Evolutionary conservation across 2,888 invertebrate genomes (phyloP).

Genomic region (Dione juno): DNA sequence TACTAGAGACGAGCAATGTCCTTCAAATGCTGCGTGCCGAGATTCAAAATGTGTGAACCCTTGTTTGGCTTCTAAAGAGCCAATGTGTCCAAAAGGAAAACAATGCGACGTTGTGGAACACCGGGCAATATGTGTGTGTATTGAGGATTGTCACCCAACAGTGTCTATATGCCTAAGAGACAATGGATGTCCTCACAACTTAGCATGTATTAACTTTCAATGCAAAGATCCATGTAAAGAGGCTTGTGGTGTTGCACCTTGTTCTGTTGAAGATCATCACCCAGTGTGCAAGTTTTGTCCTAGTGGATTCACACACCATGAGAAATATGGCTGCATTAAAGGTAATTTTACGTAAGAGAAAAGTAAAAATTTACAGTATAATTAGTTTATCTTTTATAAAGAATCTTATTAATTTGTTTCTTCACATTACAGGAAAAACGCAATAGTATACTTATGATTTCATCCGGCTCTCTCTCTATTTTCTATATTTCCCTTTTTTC

Average conservation of each 20-base stretch:
- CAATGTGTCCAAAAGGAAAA: conserved; percentile 91
- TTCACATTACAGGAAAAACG: conserved; percentile 82
- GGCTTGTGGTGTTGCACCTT: conserved; percentile 94
- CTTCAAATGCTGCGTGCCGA: conserved; percentile 92
- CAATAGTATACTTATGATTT: conserved; percentile 79
- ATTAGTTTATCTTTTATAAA: conserved; percentile 69
- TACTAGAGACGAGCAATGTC: conserved; percentile 91
- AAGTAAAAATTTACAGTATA: conserved; percentile 61
- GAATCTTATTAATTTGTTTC: conserved; percentile 81
- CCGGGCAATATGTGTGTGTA: conserved; percentile 92
- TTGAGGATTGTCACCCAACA: conserved; percentile 93
- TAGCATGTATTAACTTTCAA: conserved; percentile 94
- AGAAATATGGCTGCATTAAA: conserved; percentile 97
- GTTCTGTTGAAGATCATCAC: conserved; percentile 97
- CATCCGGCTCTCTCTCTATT: conserved; percentile 75
- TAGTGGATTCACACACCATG: conserved; percentile 95
- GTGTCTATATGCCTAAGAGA: conserved; percentile 95
- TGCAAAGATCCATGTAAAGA: conserved; percentile 95
- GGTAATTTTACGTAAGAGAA: conserved; percentile 86
- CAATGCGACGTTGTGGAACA: conserved; percentile 95
- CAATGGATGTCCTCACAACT: conserved; percentile 92
- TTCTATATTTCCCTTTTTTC: conserved; percentile 69
- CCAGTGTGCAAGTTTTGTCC: conserved; percentile 98
- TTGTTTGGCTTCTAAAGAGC: conserved; percentile 86
- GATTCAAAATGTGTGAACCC: conserved; percentile 94